These are phyloP conservation scores for Glaucomys volans DNA, from an alignment of 2,113 vertebrate genomes.

Conservation along the genomic window DNA sequence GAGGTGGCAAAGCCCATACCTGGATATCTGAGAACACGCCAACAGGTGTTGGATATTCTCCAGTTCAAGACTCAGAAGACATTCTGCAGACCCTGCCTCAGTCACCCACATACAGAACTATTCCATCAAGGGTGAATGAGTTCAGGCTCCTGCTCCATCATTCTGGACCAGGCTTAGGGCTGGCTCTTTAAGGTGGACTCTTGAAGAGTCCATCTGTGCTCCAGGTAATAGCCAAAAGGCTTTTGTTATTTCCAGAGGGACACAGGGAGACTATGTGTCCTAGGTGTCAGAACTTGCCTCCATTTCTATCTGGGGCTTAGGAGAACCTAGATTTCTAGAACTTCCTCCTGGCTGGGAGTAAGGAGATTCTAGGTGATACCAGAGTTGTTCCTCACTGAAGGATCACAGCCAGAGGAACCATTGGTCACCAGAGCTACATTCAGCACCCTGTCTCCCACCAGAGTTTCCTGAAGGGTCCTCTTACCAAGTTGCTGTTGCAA, in stretches of 20 bases:
- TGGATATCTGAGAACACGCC: not conserved
- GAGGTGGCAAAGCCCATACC: not conserved
- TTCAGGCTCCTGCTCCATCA: not conserved
- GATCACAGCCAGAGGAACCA: not conserved
- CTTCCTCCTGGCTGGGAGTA: not conserved
- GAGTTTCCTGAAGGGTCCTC: too few species aligned
- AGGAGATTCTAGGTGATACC: not conserved
- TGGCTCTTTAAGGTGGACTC: not conserved
- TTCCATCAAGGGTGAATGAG: too few species aligned
- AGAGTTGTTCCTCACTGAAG: not conserved
- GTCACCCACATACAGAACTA: too few species aligned
- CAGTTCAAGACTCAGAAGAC: not conserved
- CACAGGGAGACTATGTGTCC: not conserved
- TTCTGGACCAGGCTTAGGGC: not conserved
- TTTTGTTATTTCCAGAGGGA: not conserved
- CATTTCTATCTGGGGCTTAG: not conserved
- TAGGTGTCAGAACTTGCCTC: not conserved
- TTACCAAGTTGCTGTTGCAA: not conserved
- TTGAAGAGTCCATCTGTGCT: not conserved
- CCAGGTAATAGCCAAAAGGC: not conserved
- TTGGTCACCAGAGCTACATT: not conserved
- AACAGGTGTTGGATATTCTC: not conserved
- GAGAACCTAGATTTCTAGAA: not conserved
- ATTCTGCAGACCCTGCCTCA: not conserved
- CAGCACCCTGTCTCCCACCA: not conserved